These are phyloP conservation scores for Zootoca vivipara DNA, from an alignment of 2,113 vertebrate species.

Conservation along the genomic window DNA sequence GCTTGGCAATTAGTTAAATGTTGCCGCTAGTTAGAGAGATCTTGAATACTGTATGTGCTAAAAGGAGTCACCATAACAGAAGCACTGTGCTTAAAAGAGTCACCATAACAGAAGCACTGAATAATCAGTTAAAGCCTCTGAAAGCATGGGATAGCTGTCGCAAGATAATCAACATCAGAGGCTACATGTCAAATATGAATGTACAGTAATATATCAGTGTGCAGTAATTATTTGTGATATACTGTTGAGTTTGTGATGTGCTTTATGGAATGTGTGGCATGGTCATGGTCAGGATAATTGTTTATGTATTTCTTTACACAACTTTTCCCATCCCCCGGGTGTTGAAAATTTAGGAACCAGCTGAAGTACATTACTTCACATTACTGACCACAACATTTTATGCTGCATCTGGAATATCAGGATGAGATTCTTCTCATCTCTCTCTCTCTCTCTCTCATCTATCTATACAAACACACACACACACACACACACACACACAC, in stretches of 20 bases:
- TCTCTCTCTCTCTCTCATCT: too few species aligned
- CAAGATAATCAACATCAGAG: not conserved
- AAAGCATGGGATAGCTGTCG: not conserved
- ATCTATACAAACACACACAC: too few species aligned
- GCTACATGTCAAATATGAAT: not conserved
- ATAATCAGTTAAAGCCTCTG: not conserved
- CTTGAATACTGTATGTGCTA: not conserved
- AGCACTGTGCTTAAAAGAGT: not conserved
- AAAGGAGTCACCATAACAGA: not conserved
- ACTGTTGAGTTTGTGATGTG: not conserved
- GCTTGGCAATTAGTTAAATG: not conserved
- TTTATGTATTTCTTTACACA: not conserved
- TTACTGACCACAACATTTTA: not conserved
- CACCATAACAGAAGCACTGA: too few species aligned
- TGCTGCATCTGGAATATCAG: not conserved
- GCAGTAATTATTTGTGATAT: not conserved
- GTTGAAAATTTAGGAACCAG: not conserved
- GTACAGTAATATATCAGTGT: not conserved
- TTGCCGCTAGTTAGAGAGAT: not conserved
- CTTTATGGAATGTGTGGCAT: not conserved
- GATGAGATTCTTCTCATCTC: not conserved
- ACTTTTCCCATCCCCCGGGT: not conserved
- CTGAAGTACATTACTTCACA: not conserved
- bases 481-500: too few species aligned
- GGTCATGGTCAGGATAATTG: too few species aligned